Evolutionary conservation across 2,113 vertebrate species (phyloP), one percentile per base, ranked within the genome.

Genomic region (Phylloscopus trochiloides): DNA sequence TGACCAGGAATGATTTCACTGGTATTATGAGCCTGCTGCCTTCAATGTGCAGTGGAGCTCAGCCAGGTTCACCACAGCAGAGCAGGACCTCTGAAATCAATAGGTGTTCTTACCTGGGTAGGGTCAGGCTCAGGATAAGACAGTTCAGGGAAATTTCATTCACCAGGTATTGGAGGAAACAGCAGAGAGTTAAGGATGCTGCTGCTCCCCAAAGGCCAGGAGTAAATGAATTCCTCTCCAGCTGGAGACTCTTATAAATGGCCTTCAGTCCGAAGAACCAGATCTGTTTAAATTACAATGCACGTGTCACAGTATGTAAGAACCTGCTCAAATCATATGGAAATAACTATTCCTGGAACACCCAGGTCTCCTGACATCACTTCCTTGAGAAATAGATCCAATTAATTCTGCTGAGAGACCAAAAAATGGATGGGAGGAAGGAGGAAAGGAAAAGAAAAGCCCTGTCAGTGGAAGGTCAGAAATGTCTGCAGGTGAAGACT

Each of bases 341-440:
- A 96, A 97, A 78, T 93, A 80, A 93, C 92, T 92, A 93, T 74
- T 94, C 79, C 61, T 94, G 94, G 96, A 95, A 94, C 93, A 96
- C 65, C 68, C 76, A 75, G 57, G 59, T 74, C 93, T 95, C 59
- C 65, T 97, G 93, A 96, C 95, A 93, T 96, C 90, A 96, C 93
- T 96, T 96, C 92, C 83, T 96, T 93, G 61, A 94, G 82, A 86
- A 94, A 93, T 8, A 88, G 73, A 86, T 90, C 72, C 55, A 63
- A 81, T 95, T 94, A 86, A 67, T 92, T 94, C 90, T 45, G 6
- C 48, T 34, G 82, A 80, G 93, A 94, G 42, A 90, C 29, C 31
- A 76, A 85, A 92, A 93, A 80, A 40, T 50, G 25, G 31, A n/a
- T 14, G 12, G 20, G 24, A 34, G 43, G 6, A 47, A 32, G 9